A percentile compares a stretch with the other conserved stretches of the same genome.
These are phyloP conservation scores for Batillaria attramentaria DNA, from an alignment of 1,140 invertebrate species.

Conservation along the genomic window DNA sequence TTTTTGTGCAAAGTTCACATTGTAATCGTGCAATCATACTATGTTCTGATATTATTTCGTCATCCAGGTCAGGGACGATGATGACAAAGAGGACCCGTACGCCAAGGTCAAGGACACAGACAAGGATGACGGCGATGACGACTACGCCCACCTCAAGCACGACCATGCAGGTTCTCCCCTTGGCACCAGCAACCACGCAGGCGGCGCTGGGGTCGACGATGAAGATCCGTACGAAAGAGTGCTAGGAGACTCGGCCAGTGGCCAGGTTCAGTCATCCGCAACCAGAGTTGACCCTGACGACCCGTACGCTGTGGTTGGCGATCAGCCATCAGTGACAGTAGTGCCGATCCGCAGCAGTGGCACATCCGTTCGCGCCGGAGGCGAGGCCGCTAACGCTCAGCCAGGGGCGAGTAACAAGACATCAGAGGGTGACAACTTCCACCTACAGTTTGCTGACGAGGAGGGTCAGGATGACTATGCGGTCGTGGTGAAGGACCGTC, in stretches of 20 bases:
- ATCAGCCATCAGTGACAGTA: constrained; percentile 19
- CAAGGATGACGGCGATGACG: constrained; percentile 25
- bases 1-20: no score
- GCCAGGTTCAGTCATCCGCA: not conserved
- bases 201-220: constrained; percentile 32
- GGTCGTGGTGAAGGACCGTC: constrained; percentile 37
- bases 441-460: constrained; percentile 6
- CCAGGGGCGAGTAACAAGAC: not conserved
- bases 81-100: constrained; percentile 52
- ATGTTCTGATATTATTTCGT: constrained; percentile 11
- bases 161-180: constrained; percentile 10
- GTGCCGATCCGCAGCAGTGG: constrained; percentile 4
- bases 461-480: constrained; percentile 41
- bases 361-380: not conserved
- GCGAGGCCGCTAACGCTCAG: no score
- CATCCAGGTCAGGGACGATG: constrained; percentile 42
- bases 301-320: constrained; percentile 41
- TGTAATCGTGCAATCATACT: not conserved
- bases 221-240: constrained; percentile 45
- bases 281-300: constrained; percentile 37
- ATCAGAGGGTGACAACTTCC: not conserved
- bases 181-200: not conserved
- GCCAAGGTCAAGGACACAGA: constrained; percentile 52
- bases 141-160: constrained; percentile 34
- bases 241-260: constrained; percentile 19